Evolutionary conservation across 2,797 vertebrate genomes (phyloP).

Genomic region (Macropodus opercularis): DNA sequence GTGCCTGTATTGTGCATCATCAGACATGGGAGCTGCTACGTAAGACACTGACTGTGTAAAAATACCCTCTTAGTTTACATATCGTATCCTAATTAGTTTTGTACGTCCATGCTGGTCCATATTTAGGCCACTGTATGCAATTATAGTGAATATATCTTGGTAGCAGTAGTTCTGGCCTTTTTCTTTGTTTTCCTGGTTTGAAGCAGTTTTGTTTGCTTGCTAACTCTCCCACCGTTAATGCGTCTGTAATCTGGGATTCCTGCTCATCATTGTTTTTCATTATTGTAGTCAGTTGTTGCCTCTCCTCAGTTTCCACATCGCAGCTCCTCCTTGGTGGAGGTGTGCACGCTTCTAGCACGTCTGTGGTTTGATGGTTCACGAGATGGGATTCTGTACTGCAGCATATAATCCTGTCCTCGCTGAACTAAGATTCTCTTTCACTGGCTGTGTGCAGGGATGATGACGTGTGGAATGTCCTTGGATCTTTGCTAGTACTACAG

Average conservation of each 20-base stretch:
- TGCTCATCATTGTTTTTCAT: background rate
- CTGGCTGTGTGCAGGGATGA: constrained; percentile 31
- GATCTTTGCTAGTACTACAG: background rate
- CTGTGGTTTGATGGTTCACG: constrained; percentile 77
- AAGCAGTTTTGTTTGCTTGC: too few species aligned
- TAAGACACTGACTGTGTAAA: too few species aligned
- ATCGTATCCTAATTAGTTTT: background rate
- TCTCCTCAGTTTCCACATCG: constrained; percentile 26
- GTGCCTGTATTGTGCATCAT: too few species aligned
- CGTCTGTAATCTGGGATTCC: too few species aligned
- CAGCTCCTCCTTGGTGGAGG: constrained; percentile 18
- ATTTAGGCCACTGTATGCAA: background rate
- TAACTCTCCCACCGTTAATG: too few species aligned
- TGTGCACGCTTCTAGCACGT: constrained; percentile 40
- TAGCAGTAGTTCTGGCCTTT: too few species aligned
- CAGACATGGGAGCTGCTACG: too few species aligned
- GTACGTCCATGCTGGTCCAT: background rate
- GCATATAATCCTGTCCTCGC: constrained; percentile 57
- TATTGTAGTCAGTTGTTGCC: background rate
- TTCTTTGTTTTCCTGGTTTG: background rate
- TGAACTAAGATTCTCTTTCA: constrained; percentile 50
- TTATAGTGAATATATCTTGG: background rate
- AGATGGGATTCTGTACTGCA: constrained; percentile 69
- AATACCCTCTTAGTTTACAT: too few species aligned
- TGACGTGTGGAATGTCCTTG: background rate